Conservation (phyloP, 2,797 vertebrate species). For the Syngnathus acus region DNA sequence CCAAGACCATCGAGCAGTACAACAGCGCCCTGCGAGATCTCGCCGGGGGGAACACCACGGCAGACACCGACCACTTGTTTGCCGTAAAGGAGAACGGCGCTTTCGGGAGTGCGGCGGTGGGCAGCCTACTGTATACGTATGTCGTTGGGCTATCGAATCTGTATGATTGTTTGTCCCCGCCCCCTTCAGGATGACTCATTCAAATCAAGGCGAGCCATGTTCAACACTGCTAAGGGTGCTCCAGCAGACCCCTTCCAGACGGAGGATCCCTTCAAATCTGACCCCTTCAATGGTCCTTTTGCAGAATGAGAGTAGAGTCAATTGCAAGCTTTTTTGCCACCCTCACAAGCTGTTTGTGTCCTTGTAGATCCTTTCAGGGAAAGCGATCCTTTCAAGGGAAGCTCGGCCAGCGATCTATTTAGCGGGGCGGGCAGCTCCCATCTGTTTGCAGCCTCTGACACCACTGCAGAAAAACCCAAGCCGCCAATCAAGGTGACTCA, state of each 20-base stretch:
- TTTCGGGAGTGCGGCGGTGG: slow-evolving; percentile 70
- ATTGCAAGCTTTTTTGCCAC: neutral
- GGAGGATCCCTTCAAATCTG: slow-evolving; percentile 90
- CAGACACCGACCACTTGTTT: slow-evolving; percentile 74
- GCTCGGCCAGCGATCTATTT: slow-evolving; percentile 79
- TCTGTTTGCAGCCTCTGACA: slow-evolving; percentile 79
- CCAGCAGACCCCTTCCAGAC: slow-evolving; percentile 85
- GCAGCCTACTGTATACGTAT: neutral
- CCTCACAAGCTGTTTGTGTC: slow-evolving; percentile 2
- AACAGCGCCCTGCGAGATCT: slow-evolving; percentile 74
- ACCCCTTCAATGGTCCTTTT: slow-evolving; percentile 80
- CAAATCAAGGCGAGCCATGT: slow-evolving; percentile 82
- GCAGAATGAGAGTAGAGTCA: slow-evolving; percentile 1
- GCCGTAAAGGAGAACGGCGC: slow-evolving; percentile 70
- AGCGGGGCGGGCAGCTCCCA: slow-evolving; percentile 77
- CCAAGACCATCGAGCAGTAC: slow-evolving; percentile 79
- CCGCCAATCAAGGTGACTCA: slow-evolving; percentile 81
- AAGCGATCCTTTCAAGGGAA: slow-evolving; percentile 65
- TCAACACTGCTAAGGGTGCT: slow-evolving; percentile 74
- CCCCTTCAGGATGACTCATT: slow-evolving; percentile 79
- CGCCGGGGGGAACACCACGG: slow-evolving; percentile 72
- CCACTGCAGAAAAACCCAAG: slow-evolving; percentile 76
- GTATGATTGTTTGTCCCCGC: neutral
- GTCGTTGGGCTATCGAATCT: neutral
- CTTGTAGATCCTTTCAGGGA: slow-evolving; percentile 72